Evolutionary conservation across 2,113 vertebrate genomes (phyloP).

Genomic region (Aldabrachelys gigantea): DNA sequence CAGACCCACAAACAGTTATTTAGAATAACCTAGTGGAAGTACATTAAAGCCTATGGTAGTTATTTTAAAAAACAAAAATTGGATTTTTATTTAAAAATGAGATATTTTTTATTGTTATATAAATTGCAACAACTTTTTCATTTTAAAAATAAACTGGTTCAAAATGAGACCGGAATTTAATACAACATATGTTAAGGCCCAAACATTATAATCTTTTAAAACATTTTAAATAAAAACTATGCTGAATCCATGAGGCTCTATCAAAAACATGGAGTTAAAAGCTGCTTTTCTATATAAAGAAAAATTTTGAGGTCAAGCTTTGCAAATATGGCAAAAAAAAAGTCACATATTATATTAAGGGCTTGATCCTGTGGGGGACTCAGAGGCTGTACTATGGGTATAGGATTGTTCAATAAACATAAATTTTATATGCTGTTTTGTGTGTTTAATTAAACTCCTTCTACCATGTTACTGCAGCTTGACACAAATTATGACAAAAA

Average conservation of each 20-base stretch:
- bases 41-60: no score
- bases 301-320: background rate
- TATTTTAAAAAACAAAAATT: no score
- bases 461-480: background rate
- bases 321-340: background rate
- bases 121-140: background rate
- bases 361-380: no score
- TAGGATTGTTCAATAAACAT: background rate
- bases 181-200: no score
- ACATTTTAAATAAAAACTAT: no score
- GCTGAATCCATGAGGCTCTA: no score
- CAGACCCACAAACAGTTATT: background rate
- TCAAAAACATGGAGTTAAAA: no score
- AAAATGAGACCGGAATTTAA: no score
- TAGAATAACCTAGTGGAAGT: background rate
- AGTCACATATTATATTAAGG: background rate
- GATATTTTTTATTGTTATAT: background rate
- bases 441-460: background rate
- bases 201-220: no score
- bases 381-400: background rate
- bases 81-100: background rate
- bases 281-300: background rate
- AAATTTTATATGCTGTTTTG: background rate
- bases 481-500: background rate
- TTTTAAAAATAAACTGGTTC: background rate